phyloP scores from a whole-genome alignment of 2,888 invertebrate species.

The Neelides folsomi region DNA sequence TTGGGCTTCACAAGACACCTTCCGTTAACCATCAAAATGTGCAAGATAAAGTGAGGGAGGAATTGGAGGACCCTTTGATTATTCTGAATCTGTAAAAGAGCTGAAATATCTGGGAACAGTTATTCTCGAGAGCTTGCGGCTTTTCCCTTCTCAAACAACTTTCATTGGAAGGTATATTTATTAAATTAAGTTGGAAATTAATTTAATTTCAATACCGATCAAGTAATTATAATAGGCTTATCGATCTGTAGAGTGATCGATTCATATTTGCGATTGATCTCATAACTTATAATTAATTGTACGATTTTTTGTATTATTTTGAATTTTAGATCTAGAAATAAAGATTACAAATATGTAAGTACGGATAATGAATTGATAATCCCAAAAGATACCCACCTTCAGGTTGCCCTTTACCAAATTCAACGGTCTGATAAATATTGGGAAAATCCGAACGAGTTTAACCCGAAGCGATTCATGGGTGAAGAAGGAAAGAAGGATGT shows the following conservation, averaged over 20 bases:
- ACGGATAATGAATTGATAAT: slow-evolving; percentile 5
- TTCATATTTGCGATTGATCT: too few relatives aligned
- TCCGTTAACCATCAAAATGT: slow-evolving; percentile 9
- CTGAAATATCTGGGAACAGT: slow-evolving; percentile 12
- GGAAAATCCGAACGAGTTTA: slow-evolving; percentile 12
- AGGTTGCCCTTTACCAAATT: slow-evolving; percentile 18
- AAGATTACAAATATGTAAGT: slow-evolving; percentile 5
- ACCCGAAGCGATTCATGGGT: slow-evolving; percentile 12
- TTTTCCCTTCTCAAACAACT: slow-evolving; percentile 25
- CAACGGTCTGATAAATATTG: slow-evolving; percentile 12
- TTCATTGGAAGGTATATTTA: slow-evolving; percentile 21
- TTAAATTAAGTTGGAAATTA: too few relatives aligned
- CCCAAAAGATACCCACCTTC: slow-evolving; percentile 17
- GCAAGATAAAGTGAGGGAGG: slow-evolving; percentile 14
- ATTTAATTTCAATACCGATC: too few relatives aligned
- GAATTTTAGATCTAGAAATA: slow-evolving; percentile 10
- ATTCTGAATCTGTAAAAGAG: neutral
- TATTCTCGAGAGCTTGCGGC: slow-evolving; percentile 17
- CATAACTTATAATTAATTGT: too few relatives aligned
- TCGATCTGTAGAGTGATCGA: too few relatives aligned
- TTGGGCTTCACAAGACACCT: slow-evolving; percentile 20
- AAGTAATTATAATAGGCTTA: too few relatives aligned
- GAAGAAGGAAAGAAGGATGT: neutral
- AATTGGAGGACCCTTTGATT: slow-evolving; percentile 1
- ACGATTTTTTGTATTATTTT: too few relatives aligned